A percentile compares a stretch with the other conserved stretches of the same genome.
Conservation (phyloP, 2,113 vertebrate species). For the Seriola aureovittata region DNA sequence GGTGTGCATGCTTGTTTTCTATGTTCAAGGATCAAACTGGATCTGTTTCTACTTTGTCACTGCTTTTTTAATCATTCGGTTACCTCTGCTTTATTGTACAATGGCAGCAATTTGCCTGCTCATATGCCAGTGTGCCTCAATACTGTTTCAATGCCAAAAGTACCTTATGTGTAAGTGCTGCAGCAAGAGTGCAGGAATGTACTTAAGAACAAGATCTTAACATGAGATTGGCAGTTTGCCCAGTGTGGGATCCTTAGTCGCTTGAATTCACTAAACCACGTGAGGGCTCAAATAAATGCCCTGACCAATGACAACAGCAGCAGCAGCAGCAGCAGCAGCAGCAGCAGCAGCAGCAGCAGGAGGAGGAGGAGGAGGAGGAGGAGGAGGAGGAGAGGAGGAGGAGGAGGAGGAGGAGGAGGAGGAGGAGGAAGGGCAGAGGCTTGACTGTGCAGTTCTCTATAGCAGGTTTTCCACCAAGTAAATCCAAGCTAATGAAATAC, state of each 20-base stretch:
- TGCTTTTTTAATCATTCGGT: neutral
- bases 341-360: constrained; percentile 8
- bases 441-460: constrained; percentile 50
- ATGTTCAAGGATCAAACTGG: neutral
- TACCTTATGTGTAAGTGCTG: constrained; percentile 22
- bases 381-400: constrained; percentile 37
- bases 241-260: constrained; percentile 63
- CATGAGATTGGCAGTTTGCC: constrained; percentile 63
- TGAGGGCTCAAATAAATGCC: constrained; percentile 61
- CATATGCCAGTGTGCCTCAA: neutral
- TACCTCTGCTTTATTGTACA: neutral
- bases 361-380: constrained; percentile 24
- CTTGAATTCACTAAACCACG: constrained; percentile 65
- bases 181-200: constrained; percentile 70
- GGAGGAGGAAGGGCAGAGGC: constrained; percentile 50
- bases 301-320: constrained; percentile 57
- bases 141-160: constrained; percentile 13
- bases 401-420: constrained; percentile 23
- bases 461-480: constrained; percentile 31
- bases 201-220: constrained; percentile 70
- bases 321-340: constrained; percentile 18
- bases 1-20: neutral
- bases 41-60: neutral
- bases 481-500: constrained; percentile 10
- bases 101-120: neutral